phyloP scores from a whole-genome alignment of 2,113 vertebrate species.

The Misgurnus mizolepis region DNA sequence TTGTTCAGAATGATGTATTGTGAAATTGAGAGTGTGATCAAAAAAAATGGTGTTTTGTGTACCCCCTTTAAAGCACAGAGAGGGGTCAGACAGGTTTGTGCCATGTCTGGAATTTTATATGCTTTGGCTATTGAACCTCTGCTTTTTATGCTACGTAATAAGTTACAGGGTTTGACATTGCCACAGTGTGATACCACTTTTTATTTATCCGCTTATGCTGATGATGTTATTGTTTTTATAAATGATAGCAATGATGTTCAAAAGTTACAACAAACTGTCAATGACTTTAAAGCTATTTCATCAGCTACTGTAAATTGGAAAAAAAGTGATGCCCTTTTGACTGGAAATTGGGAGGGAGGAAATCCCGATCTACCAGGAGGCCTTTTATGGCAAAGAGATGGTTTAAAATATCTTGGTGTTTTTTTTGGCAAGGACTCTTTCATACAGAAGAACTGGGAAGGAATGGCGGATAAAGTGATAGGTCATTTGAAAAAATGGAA shows the following conservation, averaged over 20 bases:
- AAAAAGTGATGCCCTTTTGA: not conserved
- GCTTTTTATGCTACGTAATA: not conserved
- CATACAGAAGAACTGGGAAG: slow-evolving; percentile 7
- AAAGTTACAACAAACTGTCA: not conserved
- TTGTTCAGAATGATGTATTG: no score
- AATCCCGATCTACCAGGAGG: no score
- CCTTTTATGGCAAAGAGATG: no score
- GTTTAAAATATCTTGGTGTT: not conserved
- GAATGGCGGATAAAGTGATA: not conserved
- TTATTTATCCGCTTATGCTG: not conserved
- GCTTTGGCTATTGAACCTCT: not conserved
- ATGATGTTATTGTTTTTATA: not conserved
- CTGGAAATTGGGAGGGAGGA: not conserved
- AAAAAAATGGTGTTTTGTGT: no score
- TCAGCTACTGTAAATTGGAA: not conserved
- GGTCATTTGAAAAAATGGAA: slow-evolving; percentile 12
- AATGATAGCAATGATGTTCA: not conserved
- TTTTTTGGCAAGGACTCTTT: not conserved
- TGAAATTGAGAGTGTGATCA: no score
- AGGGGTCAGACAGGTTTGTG: no score
- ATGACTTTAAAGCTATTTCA: not conserved
- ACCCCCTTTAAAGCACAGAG: no score
- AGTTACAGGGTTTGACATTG: not conserved
- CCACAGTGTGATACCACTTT: not conserved
- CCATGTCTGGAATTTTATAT: slow-evolving; percentile 11